phyloP scores from a whole-genome alignment of 2,113 vertebrate genomes.

The Caloenas nicobarica region DNA sequence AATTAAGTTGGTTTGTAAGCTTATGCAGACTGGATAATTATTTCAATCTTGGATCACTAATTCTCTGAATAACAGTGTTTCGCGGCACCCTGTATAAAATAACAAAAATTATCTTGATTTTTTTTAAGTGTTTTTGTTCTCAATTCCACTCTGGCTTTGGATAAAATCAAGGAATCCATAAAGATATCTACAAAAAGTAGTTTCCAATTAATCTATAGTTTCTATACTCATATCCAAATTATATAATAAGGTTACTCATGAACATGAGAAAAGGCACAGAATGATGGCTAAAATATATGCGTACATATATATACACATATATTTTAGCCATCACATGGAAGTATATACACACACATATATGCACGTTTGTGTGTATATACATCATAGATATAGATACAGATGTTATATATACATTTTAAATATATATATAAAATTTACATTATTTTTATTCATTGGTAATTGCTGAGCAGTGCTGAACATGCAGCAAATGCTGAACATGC shows the following conservation, averaged over 20 bases:
- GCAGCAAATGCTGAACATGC: neutral
- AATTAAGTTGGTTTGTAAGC: neutral
- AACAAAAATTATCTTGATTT: neutral
- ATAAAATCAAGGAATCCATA: neutral
- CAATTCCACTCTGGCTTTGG: neutral
- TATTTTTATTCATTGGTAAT: neutral
- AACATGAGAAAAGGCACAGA: neutral
- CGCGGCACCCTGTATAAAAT: neutral
- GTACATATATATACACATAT: accelerated
- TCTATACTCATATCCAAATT: neutral
- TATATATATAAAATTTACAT: neutral
- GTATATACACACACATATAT: accelerated
- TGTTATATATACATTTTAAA: neutral
- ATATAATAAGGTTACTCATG: neutral
- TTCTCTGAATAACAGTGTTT: neutral
- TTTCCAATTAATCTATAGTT: neutral
- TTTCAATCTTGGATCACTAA: neutral
- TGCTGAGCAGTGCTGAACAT: neutral
- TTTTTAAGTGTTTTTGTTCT: neutral
- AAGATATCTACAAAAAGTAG: neutral
- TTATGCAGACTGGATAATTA: conserved; percentile 18
- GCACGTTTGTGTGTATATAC: neutral
- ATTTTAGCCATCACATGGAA: neutral
- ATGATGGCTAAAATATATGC: neutral
- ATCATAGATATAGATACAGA: neutral